Conservation (phyloP, 2,797 vertebrate species). For the Myotis vivesi region DNA sequence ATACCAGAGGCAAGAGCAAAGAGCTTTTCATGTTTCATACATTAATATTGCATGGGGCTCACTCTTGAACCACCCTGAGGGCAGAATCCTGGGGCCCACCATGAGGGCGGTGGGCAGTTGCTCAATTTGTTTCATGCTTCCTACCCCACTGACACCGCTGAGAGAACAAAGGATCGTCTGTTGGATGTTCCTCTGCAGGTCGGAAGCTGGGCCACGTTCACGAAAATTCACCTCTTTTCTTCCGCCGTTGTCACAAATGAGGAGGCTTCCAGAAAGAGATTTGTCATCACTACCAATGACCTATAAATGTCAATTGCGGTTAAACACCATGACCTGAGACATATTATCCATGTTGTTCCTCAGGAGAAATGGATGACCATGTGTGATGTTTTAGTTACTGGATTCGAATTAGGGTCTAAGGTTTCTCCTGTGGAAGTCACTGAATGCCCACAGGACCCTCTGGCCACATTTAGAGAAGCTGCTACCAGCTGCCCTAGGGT, state of each 20-base stretch:
- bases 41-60: neutral
- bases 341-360: neutral
- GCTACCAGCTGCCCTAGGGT: neutral
- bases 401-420: neutral
- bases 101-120: neutral
- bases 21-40: neutral
- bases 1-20: constrained; percentile 10
- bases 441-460: neutral
- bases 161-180: neutral
- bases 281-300: constrained; percentile 46
- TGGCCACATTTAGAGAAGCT: constrained; percentile 2
- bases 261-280: constrained; percentile 18
- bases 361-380: neutral
- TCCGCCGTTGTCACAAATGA: neutral
- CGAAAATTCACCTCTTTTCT: constrained; percentile 33
- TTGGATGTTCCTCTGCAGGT: neutral
- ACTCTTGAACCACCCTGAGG: neutral
- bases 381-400: neutral
- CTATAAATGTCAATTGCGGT: constrained; percentile 56
- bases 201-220: neutral
- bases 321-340: constrained; percentile 5
- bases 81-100: neutral
- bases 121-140: neutral
- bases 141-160: neutral
- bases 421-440: neutral